phyloP scores from a whole-genome alignment of 2,888 invertebrate genomes.

The Pandemis heparana region DNA sequence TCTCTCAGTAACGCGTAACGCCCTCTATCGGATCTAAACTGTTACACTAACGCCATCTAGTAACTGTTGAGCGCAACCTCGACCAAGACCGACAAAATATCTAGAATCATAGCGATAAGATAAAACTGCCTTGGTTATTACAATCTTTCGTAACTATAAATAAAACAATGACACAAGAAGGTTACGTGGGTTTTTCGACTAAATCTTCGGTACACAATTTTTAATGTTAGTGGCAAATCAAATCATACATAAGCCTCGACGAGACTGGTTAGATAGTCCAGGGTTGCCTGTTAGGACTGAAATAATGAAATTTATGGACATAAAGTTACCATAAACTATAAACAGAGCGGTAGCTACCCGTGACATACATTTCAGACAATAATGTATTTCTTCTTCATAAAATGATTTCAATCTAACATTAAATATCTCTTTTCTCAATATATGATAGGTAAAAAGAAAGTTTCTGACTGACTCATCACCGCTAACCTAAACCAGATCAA shows the following conservation, averaged over 20 bases:
- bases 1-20: no score
- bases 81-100: neutral
- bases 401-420: no score
- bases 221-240: neutral
- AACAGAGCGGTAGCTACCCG: no score
- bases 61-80: neutral
- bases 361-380: no score
- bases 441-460: no score
- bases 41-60: neutral
- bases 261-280: neutral
- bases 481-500: no score
- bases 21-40: neutral
- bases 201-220: neutral
- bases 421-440: no score
- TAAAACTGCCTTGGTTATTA: neutral
- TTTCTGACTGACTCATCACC: no score
- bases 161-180: slow-evolving; percentile 9
- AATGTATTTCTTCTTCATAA: no score
- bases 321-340: no score
- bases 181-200: neutral
- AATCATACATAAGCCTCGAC: neutral
- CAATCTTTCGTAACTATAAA: slow-evolving; percentile 2
- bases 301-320: no score
- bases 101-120: neutral
- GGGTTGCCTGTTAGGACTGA: neutral